Percentiles rank a stretch among this genome's conserved stretches.
Evolutionary conservation across 2,113 vertebrate genomes (phyloP).

Genomic region (Felis catus): DNA sequence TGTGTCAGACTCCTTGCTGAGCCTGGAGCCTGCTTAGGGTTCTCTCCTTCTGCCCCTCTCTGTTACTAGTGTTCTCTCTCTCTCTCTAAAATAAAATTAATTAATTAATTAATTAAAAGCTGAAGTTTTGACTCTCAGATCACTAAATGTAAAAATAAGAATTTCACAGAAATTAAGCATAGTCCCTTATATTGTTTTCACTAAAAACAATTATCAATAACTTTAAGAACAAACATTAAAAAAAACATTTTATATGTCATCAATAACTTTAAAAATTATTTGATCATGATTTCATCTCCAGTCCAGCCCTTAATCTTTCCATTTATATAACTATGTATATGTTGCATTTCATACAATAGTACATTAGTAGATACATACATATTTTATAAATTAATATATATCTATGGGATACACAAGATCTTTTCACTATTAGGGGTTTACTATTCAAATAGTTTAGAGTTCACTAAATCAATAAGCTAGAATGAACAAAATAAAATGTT

Average conservation of each 20-base stretch:
- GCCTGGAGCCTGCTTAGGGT: too few relatives aligned
- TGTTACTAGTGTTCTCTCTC: too few relatives aligned
- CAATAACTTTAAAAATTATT: not conserved
- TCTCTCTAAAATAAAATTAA: too few relatives aligned
- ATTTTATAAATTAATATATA: not conserved
- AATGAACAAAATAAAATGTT: not conserved
- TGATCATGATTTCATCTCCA: not conserved
- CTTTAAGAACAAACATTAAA: not conserved
- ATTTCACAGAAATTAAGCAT: not conserved
- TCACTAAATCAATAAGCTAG: not conserved
- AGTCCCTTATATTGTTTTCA: not conserved
- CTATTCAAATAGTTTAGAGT: not conserved
- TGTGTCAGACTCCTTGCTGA: too few relatives aligned
- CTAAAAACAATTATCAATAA: not conserved
- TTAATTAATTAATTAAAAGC: not conserved
- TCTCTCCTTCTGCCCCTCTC: too few relatives aligned
- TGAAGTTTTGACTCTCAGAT: not conserved
- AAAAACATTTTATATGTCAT: not conserved
- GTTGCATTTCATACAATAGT: not conserved
- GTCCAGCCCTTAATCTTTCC: not conserved
- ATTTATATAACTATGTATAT: not conserved
- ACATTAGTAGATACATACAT: not conserved
- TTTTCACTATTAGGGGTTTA: not conserved
- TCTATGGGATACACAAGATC: not conserved
- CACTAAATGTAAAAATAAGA: not conserved